Base-by-base conservation (phyloP, 2,113 vertebrate genomes). In the Phycodurus eques region DNA sequence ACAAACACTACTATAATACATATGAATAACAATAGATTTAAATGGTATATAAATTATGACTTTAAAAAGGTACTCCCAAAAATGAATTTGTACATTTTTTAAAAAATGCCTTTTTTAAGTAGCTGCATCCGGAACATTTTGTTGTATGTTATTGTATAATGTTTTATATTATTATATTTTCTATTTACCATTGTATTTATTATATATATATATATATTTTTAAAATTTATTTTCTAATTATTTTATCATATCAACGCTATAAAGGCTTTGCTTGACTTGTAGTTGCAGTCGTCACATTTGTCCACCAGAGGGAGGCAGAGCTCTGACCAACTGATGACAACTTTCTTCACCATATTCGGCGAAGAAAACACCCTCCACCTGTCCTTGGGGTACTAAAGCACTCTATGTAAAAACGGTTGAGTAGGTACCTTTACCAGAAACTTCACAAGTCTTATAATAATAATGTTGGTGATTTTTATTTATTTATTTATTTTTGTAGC, bases 301-400 rank as follows among this genome's bases (percentile, higher is more conserved):
- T 4, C 82, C 90, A 86, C 70, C 67, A 91, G 90, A 88, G 85
- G 84, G 81, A 84, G 79, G 76, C 61, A 61, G 42, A 68, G 64
- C 17, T 74, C 71, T 61, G 33, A 53, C 10, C 61, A 70, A 73
- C 20, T n/a, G 2, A 4, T 46, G 5, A 49, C 64, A 43, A 31
- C 8, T 0, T n/a, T 73, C 17, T 20, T 6, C 43, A 39, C 20
- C 27, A 35, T 49, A 10, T 70, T 22, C 71, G 46, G 35, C 1
- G 6, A 75, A 43, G 9, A 64, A 42, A 35, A 61, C 31, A 8
- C 14, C 15, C 35, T 39, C 8, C 20, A 9, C 60, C 10, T 12
- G 20, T 65, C n/a, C 20, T 14, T 19, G 14, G 8, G 33, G 10
- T n/a, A 65, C 64, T 14, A 31, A 66, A 49, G 13, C 42, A 22